phyloP scores from a whole-genome alignment of 2,113 vertebrate genomes.

The Mionectes macconnelli region DNA sequence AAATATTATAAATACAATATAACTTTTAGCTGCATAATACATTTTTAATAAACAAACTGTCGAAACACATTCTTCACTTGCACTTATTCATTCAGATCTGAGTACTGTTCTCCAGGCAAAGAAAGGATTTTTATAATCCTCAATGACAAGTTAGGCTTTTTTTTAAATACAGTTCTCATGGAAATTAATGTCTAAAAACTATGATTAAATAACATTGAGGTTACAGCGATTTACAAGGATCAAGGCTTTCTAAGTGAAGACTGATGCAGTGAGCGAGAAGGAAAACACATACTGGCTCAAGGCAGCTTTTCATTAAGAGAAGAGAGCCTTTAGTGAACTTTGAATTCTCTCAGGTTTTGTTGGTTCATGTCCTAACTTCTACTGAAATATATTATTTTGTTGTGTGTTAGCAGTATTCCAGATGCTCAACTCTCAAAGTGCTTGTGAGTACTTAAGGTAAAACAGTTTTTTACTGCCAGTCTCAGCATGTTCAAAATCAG shows the following conservation, averaged over 20 bases:
- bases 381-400: background rate
- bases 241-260: constrained; percentile 33
- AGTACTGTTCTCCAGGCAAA: constrained; percentile 57
- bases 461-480: background rate
- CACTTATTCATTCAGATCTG: constrained; percentile 49
- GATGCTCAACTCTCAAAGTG: background rate
- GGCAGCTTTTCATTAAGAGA: background rate
- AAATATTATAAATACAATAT: constrained; percentile 51
- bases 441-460: background rate
- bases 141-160: constrained; percentile 46
- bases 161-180: constrained; percentile 41
- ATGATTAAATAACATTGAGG: constrained; percentile 59
- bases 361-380: background rate
- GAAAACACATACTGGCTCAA: background rate
- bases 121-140: constrained; percentile 67
- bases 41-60: constrained; percentile 70
- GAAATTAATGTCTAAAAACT: constrained; percentile 65
- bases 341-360: background rate
- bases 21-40: constrained; percentile 55
- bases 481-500: background rate
- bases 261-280: background rate
- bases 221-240: constrained; percentile 53
- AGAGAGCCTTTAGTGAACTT: background rate
- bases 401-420: background rate
- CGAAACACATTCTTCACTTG: constrained; percentile 62